These are phyloP conservation scores for Regulus satrapa DNA, from an alignment of 2,113 vertebrate species.

Conservation along the genomic window DNA sequence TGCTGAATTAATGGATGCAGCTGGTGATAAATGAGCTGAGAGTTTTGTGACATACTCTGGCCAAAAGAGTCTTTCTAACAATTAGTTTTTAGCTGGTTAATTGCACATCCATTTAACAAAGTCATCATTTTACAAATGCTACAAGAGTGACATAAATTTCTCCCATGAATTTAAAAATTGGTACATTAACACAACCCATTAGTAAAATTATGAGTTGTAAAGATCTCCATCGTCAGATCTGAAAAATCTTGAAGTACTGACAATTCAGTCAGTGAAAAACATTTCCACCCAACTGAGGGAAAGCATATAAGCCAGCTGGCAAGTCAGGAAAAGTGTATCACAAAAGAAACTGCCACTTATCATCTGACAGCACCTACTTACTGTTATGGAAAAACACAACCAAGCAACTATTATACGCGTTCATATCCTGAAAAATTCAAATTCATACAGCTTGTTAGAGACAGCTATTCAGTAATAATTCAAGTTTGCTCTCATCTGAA, in stretches of 20 bases:
- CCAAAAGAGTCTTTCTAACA: slow-evolving; percentile 68
- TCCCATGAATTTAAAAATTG: slow-evolving; percentile 53
- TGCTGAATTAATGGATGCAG: slow-evolving; percentile 55
- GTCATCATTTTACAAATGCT: slow-evolving; percentile 67
- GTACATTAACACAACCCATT: slow-evolving; percentile 43
- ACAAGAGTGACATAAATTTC: slow-evolving; percentile 65
- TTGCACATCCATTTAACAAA: slow-evolving; percentile 72
- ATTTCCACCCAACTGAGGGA: slow-evolving; percentile 34
- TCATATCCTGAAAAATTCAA: slow-evolving; percentile 25
- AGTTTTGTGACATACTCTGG: slow-evolving; percentile 58
- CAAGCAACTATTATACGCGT: slow-evolving; percentile 42
- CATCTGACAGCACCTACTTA: slow-evolving; percentile 63
- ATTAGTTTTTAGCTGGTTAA: slow-evolving; percentile 70
- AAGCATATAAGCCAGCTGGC: slow-evolving; percentile 36
- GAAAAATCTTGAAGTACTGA: slow-evolving; percentile 38
- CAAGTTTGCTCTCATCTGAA: neutral
- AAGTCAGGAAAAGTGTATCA: slow-evolving; percentile 39
- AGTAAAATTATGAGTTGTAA: slow-evolving; percentile 63
- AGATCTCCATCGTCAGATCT: slow-evolving; percentile 34
- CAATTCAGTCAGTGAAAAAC: slow-evolving; percentile 55
- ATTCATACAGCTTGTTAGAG: neutral
- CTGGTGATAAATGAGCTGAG: slow-evolving; percentile 65
- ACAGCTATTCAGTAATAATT: slow-evolving; percentile 10
- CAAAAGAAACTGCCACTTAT: slow-evolving; percentile 58
- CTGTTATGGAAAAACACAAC: slow-evolving; percentile 54